phyloP scores from a whole-genome alignment of 2,113 vertebrate species.

The Chrysemys picta region DNA sequence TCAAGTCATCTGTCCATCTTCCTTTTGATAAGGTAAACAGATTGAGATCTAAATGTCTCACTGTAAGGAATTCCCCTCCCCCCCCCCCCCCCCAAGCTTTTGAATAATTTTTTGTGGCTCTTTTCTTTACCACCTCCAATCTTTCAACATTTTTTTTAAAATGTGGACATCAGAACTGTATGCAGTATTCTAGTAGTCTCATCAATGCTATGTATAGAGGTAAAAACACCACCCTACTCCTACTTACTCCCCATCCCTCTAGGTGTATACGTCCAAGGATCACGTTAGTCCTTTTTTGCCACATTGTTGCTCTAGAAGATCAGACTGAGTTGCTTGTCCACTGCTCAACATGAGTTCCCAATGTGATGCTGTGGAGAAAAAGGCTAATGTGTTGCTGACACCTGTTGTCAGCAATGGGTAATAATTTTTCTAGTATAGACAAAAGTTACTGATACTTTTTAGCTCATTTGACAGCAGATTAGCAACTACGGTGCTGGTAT shows the following conservation, averaged over 20 bases:
- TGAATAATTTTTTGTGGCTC: not conserved
- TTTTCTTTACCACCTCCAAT: not conserved
- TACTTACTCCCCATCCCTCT: not conserved
- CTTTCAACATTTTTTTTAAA: not conserved
- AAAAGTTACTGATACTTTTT: not conserved
- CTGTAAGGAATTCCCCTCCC: not conserved
- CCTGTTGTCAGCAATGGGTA: not conserved
- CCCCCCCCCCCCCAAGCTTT: no score
- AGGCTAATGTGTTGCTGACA: not conserved
- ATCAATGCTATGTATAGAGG: not conserved
- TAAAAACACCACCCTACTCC: not conserved
- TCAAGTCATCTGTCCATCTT: not conserved
- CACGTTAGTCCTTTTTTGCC: not conserved
- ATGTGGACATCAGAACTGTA: not conserved
- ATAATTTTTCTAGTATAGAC: not conserved
- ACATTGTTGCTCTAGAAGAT: not conserved
- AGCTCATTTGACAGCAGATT: not conserved
- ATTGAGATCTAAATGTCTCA: not conserved
- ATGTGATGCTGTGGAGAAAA: not conserved
- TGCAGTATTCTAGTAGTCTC: not conserved
- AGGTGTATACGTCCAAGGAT: not conserved
- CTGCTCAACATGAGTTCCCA: not conserved
- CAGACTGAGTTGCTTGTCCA: not conserved
- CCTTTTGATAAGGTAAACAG: not conserved
- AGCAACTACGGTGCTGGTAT: not conserved